Evolutionary conservation across 92 coral and sea anemone genomes (phyloP), one percentile per base, ranked within the genome.

Genomic region (Parazoanthus swiftii): DNA sequence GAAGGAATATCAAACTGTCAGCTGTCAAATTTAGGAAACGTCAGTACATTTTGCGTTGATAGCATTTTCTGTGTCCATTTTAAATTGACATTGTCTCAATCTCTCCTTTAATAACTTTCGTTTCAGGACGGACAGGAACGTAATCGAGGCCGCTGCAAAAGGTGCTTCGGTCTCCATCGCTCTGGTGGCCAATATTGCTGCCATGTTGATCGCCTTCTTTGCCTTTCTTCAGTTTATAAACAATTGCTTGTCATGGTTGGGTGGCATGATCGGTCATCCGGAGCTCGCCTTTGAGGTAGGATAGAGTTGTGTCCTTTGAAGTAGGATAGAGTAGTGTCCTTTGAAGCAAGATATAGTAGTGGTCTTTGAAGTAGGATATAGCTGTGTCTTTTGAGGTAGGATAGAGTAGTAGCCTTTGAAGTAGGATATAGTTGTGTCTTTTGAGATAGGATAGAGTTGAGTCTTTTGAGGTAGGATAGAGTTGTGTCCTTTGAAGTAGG

Each of bases 121-220:
- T 78, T 92, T 15, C 86, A 97, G 99, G 81, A 92, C 72, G 68
- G 99, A 97, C 68, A 90, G 90, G 80, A 97, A 97, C 82, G 88
- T 92, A 0, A 97, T 97, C n/a, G 99, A 97, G 79, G 99, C 99
- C 10, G 99, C 99, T 1, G 99, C 99, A 0, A 92, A 91, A 23
- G 99, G 99, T 65, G 99, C 99, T 20, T 93, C 97, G 0, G 89
- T 91, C 8, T 94, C 99, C 18, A 93, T 97, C 44, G 35, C 99
- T 65, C 89, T 97, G 73, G 98, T 97, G 3, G 99, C 99, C 36
- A 97, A 97, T 85, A 91, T 97, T 46, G 94, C 95, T n/a, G 99
- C 97, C 35, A 97, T 93, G 93, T 88, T 97, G 79, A 95, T 97
- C 35, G 93, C 99, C 37, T 97, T 97, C 88, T 92, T 97, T 16